Evolutionary conservation across 2,888 invertebrate genomes (phyloP), one percentile per base, ranked within the genome.

Genomic region (Nomada hirtipes): DNA sequence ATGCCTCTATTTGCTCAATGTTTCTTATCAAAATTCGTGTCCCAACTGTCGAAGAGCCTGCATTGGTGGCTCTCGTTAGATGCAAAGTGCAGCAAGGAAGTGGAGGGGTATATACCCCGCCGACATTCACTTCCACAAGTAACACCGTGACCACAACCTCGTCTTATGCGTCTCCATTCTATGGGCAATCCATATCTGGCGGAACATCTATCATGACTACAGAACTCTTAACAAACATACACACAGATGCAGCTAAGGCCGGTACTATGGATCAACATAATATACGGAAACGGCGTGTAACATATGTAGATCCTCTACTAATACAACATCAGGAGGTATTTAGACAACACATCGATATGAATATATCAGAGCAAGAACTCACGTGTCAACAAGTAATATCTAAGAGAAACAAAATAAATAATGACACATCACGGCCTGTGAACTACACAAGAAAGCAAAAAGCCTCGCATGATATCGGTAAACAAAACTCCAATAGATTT

Each of bases 291-390:
- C 57, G 57, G 18, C 26, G 57, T 26, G 57, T 59, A 59, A 26
- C 13, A 59, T 20, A 44, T 10, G 44, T 44, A 59, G 15, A 29
- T 59, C 2, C 57, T 13, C 57, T 18, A 59, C 57, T 26, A 26
- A 26, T 15, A 59, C 57, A 59, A n/a, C n/a, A 59, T 2, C 57
- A 26, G 13, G 57, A 59, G 57, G 57, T 13, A 59, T 26, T 4
- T 26, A 59, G 29, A 26, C 57, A 59, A 59, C 26, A 26, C 13
- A 59, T 59, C 57, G 60, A 60, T 60, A 60, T 18, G 60, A n/a
- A 60, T 60, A 36, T 36, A 4, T 36, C 36, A 36, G 29, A 18
- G 29, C 60, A 36, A 60, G 60, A 60, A 36, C 29, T 60, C 11
- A 60, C 60, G 36, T 60, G 42, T 15, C 29, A 60, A 60, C 36